These are phyloP conservation scores for Urocyon cinereoargenteus DNA, from an alignment of 2,797 vertebrate species.

Conservation along the genomic window DNA sequence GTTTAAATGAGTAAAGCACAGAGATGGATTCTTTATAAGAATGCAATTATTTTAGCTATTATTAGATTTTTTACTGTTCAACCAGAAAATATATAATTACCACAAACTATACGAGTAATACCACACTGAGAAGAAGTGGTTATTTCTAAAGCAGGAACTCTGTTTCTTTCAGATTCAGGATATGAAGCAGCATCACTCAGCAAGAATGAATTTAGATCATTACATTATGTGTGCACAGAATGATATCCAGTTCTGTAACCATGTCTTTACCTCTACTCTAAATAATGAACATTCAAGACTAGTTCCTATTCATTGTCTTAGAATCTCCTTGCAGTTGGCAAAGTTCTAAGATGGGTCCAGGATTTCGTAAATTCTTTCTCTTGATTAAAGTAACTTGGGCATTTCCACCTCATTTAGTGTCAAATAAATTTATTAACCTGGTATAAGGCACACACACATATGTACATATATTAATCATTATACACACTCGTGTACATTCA, in stretches of 20 bases:
- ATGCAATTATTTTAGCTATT: neutral
- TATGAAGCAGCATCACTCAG: neutral
- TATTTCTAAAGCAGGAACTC: neutral
- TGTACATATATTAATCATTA: neutral
- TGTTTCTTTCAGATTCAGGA: neutral
- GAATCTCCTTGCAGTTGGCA: neutral
- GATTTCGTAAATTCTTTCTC: neutral
- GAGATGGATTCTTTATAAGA: neutral
- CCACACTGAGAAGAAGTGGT: neutral
- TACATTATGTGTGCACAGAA: neutral
- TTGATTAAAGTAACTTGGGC: neutral
- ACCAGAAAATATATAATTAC: neutral
- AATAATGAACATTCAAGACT: neutral
- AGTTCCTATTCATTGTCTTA: neutral
- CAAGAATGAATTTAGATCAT: neutral
- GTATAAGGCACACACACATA: neutral
- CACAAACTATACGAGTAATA: neutral
- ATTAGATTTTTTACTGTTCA: neutral
- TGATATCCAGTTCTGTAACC: neutral
- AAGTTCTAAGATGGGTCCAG: neutral
- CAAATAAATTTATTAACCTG: neutral
- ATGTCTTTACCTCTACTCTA: neutral
- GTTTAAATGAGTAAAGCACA: neutral
- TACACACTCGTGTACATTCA: neutral
- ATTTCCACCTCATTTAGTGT: neutral